Percentiles rank a stretch among this genome's conserved stretches.
Conservation (phyloP, 2,888 invertebrate genomes). For the Nebria brevicollis region DNA sequence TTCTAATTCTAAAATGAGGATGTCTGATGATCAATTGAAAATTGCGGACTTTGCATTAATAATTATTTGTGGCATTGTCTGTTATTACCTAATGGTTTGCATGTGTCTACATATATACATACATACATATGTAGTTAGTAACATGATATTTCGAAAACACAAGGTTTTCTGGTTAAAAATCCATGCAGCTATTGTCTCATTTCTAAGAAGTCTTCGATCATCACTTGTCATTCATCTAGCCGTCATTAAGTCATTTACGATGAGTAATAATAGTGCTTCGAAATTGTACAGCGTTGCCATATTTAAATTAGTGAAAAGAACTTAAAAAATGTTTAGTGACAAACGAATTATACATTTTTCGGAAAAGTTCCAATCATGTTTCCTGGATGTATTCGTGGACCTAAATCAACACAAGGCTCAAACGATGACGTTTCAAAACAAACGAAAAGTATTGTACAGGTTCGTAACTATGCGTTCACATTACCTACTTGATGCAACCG, state of each 20-base stretch:
- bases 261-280: slow-evolving; percentile 8
- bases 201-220: slow-evolving; percentile 27
- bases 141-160: neutral
- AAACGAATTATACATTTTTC: neutral
- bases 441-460: slow-evolving; percentile 78
- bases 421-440: slow-evolving; percentile 79
- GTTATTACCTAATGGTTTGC: neutral
- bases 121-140: neutral
- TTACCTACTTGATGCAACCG: neutral
- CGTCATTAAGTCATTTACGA: slow-evolving; percentile 13
- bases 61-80: too few relatives aligned
- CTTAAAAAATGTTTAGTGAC: neutral
- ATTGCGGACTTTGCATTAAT: too few relatives aligned
- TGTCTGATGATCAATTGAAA: too few relatives aligned
- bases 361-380: slow-evolving; percentile 62
- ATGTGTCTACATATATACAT: neutral
- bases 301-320: neutral
- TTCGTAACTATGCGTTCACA: slow-evolving; percentile 55
- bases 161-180: slow-evolving; percentile 9
- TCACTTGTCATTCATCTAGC: slow-evolving; percentile 20
- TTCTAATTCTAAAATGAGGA: too few relatives aligned
- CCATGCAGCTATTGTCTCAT: slow-evolving; percentile 14
- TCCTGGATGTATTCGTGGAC: slow-evolving; percentile 76
- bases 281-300: neutral
- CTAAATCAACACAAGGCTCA: slow-evolving; percentile 78